phyloP scores from a whole-genome alignment of 2,113 vertebrate genomes.

The Cyanoderma ruficeps region DNA sequence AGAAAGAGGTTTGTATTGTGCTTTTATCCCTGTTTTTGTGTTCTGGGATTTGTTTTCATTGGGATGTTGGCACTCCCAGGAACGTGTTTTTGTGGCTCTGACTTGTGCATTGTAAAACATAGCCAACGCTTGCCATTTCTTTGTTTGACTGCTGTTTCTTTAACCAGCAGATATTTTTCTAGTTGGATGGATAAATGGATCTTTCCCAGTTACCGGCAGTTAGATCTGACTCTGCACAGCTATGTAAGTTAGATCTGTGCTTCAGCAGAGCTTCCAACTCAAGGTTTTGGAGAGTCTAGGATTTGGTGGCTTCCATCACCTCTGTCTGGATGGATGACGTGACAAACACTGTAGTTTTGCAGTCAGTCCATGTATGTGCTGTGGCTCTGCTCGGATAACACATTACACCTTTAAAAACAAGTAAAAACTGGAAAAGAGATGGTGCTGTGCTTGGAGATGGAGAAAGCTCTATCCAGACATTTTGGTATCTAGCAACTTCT shows the following conservation, averaged over 20 bases:
- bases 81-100: not conserved
- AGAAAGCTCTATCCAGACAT: not conserved
- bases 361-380: accelerated
- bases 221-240: not conserved
- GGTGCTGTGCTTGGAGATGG: not conserved
- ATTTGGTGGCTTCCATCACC: not conserved
- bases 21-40: not conserved
- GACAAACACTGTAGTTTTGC: not conserved
- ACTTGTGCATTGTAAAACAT: not conserved
- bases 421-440: not conserved
- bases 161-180: not conserved
- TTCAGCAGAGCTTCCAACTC: not conserved
- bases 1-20: not conserved
- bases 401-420: not conserved
- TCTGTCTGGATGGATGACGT: not conserved
- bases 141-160: not conserved
- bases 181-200: not conserved
- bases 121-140: not conserved
- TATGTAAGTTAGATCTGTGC: not conserved
- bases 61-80: not conserved
- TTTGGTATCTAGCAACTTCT: not conserved
- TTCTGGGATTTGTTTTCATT: not conserved
- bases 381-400: not conserved
- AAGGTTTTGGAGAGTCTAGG: not conserved
- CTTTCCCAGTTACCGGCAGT: not conserved